Evolutionary conservation across 2,888 invertebrate species (phyloP).

Genomic region (Eristalinus aeneus): DNA sequence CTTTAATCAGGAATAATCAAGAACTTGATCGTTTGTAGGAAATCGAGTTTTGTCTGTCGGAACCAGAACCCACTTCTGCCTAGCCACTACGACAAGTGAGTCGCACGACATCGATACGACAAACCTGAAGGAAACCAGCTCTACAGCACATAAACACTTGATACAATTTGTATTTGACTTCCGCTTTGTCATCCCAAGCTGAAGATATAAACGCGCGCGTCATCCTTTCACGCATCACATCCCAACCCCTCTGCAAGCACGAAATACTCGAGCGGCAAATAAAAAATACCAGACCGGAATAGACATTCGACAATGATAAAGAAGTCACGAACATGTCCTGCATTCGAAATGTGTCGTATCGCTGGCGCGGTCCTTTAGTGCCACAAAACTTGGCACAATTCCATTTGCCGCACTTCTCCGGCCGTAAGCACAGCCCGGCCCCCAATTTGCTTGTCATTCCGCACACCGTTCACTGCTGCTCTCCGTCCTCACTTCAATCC

Average conservation of each 20-base stretch:
- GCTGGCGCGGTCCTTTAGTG: slow-evolving; percentile 2
- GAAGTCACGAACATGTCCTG: slow-evolving; percentile 48
- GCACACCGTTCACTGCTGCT: too few species aligned
- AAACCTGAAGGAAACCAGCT: too few species aligned
- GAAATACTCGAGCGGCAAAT: background rate
- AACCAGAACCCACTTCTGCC: too few species aligned
- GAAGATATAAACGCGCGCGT: background rate
- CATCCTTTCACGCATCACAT: background rate
- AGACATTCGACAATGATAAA: slow-evolving; percentile 26
- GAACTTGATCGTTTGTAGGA: too few species aligned
- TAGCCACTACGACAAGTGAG: too few species aligned
- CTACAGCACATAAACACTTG: slow-evolving; percentile 16
- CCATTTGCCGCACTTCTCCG: slow-evolving; percentile 18
- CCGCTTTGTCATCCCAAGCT: slow-evolving; percentile 16
- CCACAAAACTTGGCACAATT: slow-evolving; percentile 29
- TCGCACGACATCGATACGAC: background rate
- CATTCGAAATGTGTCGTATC: slow-evolving; percentile 22
- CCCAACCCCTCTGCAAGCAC: background rate
- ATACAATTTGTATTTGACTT: slow-evolving; percentile 28
- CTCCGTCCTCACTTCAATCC: background rate
- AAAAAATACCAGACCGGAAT: slow-evolving; percentile 1
- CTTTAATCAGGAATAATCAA: too few species aligned
- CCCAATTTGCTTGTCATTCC: background rate
- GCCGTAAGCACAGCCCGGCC: background rate
- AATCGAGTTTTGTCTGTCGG: too few species aligned